phyloP scores from a whole-genome alignment of 2,113 vertebrate species.

The Aramus guarauna region DNA sequence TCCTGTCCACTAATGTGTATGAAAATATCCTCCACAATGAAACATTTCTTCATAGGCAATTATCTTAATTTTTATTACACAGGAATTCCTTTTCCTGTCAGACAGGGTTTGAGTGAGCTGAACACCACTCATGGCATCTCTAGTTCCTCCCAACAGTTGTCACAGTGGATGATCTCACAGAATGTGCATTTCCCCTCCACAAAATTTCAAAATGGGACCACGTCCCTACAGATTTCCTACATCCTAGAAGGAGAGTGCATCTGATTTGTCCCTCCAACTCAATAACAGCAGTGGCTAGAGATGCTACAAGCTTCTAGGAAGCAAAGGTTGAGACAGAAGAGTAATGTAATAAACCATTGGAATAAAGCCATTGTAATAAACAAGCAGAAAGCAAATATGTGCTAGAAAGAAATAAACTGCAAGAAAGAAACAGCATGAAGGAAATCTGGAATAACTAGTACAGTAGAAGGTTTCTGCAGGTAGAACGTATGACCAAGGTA shows the following conservation, averaged over 20 bases:
- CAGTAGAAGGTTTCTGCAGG: background rate
- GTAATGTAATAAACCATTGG: background rate
- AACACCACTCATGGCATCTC: background rate
- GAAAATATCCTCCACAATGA: slow-evolving; percentile 34
- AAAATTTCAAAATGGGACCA: background rate
- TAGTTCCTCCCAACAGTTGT: slow-evolving; percentile 22
- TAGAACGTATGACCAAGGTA: background rate
- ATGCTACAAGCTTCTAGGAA: background rate
- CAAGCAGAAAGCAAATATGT: background rate
- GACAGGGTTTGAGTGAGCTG: background rate
- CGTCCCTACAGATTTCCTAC: background rate
- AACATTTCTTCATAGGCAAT: slow-evolving; percentile 18
- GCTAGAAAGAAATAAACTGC: background rate
- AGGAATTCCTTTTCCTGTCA: slow-evolving; percentile 68
- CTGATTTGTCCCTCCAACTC: background rate
- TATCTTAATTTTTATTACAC: slow-evolving; percentile 67
- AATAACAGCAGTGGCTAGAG: background rate
- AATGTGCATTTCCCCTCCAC: slow-evolving; percentile 35
- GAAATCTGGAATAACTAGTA: background rate
- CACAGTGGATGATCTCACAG: slow-evolving; percentile 10
- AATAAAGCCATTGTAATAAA: background rate
- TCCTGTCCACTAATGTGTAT: background rate
- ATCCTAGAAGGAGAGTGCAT: background rate
- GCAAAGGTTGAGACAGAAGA: background rate
- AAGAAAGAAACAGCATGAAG: background rate